phyloP scores from a whole-genome alignment of 2,797 vertebrate species.

The Carapus acus region DNA sequence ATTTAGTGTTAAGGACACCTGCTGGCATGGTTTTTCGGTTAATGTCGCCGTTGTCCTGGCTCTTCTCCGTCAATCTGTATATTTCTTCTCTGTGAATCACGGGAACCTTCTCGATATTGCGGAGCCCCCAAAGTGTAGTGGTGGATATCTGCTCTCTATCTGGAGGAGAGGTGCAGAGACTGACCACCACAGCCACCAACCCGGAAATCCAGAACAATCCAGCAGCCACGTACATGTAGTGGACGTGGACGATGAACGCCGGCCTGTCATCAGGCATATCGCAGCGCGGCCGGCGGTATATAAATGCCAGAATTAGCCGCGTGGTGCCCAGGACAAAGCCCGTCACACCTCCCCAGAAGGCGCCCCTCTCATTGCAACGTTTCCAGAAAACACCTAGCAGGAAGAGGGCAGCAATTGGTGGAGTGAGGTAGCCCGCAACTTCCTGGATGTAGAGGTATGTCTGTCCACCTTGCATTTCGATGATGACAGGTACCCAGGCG shows the following conservation, averaged over 20 bases:
- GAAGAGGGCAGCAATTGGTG: slow-evolving; percentile 93
- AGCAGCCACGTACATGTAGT: slow-evolving; percentile 97
- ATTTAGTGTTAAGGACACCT: slow-evolving; percentile 72
- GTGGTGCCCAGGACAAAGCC: slow-evolving; percentile 81
- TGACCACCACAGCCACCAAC: slow-evolving; percentile 81
- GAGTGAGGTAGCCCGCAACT: slow-evolving; percentile 94
- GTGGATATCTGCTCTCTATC: slow-evolving; percentile 79
- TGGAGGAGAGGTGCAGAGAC: slow-evolving; percentile 85
- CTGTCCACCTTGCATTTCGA: slow-evolving; percentile 98
- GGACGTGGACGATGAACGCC: slow-evolving; percentile 80
- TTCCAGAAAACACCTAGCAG: slow-evolving; percentile 95
- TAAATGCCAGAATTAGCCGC: slow-evolving; percentile 85
- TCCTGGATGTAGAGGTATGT: slow-evolving; percentile 99
- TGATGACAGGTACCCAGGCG: slow-evolving; percentile 95
- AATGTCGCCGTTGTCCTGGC: slow-evolving; percentile 51
- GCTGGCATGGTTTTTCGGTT: slow-evolving; percentile 66
- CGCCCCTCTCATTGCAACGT: slow-evolving; percentile 92
- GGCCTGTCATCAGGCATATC: slow-evolving; percentile 87
- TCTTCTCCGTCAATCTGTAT: slow-evolving; percentile 70
- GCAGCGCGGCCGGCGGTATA: slow-evolving; percentile 88
- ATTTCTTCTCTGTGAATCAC: slow-evolving; percentile 61
- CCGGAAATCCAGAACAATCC: slow-evolving; percentile 92
- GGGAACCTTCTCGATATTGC: slow-evolving; percentile 56
- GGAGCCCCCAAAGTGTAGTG: slow-evolving; percentile 89
- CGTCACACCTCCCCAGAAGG: slow-evolving; percentile 92